Evolutionary conservation across 2,888 invertebrate genomes (phyloP).

Genomic region (Drosophila rellima): DNA sequence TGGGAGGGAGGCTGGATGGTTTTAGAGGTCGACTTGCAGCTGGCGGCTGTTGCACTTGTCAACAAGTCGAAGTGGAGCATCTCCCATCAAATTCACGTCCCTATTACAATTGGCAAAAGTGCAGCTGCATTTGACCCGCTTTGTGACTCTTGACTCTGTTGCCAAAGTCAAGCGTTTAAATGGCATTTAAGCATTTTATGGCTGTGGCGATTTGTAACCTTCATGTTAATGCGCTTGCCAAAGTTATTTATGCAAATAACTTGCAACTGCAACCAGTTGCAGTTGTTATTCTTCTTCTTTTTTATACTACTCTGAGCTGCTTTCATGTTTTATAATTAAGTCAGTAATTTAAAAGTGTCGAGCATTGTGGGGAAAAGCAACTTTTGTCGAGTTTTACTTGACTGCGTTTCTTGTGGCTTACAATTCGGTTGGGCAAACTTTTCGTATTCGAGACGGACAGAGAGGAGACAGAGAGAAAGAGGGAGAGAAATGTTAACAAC

Average conservation of each 20-base stretch:
- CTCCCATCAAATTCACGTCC: conserved; percentile 4
- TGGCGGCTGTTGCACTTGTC: conserved; percentile 67
- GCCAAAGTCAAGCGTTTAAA: conserved; percentile 67
- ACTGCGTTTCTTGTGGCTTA: conserved; percentile 70
- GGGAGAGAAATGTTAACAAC: conserved; percentile 76
- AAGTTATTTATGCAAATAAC: conserved; percentile 78
- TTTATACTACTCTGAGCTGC: conserved; percentile 26
- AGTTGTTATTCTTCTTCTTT: neutral
- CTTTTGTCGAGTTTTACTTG: conserved; percentile 66
- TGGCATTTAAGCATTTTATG: conserved; percentile 73
- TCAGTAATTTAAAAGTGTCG: conserved; percentile 79
- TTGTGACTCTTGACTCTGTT: conserved; percentile 13
- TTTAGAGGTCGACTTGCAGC: conserved; percentile 51
- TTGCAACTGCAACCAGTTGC: conserved; percentile 49
- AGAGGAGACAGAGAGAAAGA: conserved; percentile 5
- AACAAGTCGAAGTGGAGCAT: conserved; percentile 49
- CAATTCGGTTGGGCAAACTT: conserved; percentile 69
- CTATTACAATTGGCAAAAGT: conserved; percentile 18
- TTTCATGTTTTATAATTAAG: conserved; percentile 80
- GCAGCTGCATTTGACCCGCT: conserved; percentile 55
- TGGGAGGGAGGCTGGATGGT: neutral
- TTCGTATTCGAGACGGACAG: conserved; percentile 30
- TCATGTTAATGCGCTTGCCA: conserved; percentile 67
- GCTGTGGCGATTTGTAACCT: conserved; percentile 72
- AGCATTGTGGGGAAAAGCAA: conserved; percentile 43